Percentiles rank a stretch among this genome's conserved stretches.
Conservation (phyloP, 2,888 invertebrate species). For the Asteroscopus sphinx region DNA sequence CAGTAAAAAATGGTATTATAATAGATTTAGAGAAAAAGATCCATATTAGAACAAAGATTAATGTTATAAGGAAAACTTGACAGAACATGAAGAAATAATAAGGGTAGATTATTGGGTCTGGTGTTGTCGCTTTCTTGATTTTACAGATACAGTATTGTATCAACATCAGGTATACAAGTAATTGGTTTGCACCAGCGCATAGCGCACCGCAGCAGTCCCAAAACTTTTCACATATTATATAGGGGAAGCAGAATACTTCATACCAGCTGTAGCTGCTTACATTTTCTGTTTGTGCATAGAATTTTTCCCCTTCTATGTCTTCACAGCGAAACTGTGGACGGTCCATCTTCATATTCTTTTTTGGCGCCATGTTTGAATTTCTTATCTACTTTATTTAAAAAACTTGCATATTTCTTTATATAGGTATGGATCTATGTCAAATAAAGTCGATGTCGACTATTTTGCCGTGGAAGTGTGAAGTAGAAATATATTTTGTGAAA, state of each 20-base stretch:
- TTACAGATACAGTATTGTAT: conserved; percentile 24
- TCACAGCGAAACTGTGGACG: neutral
- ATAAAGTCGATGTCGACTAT: no score
- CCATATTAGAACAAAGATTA: conserved; percentile 2
- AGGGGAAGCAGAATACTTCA: conserved; percentile 31
- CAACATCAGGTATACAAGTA: neutral
- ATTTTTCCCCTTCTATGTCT: neutral
- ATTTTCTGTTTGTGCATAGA: neutral
- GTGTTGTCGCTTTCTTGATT: neutral
- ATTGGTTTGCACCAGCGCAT: conserved; percentile 18
- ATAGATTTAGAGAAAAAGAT: conserved; percentile 6
- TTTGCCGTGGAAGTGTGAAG: no score
- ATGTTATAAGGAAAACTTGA: neutral
- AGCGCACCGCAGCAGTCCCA: fast-evolving
- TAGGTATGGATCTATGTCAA: no score
- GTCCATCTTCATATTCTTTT: neutral
- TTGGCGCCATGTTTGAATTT: conserved; percentile 1
- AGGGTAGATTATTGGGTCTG: conserved; percentile 9
- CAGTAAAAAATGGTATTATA: conserved; percentile 11
- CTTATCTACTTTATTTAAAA: neutral
- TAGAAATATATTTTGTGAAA: no score
- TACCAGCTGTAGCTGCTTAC: neutral
- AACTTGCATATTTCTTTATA: neutral
- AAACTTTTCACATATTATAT: conserved; percentile 6
- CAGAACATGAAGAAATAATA: conserved; percentile 35